Evolutionary conservation across 2,113 vertebrate species (phyloP), one percentile per base, ranked within the genome.

Genomic region (Elephas maximus): DNA sequence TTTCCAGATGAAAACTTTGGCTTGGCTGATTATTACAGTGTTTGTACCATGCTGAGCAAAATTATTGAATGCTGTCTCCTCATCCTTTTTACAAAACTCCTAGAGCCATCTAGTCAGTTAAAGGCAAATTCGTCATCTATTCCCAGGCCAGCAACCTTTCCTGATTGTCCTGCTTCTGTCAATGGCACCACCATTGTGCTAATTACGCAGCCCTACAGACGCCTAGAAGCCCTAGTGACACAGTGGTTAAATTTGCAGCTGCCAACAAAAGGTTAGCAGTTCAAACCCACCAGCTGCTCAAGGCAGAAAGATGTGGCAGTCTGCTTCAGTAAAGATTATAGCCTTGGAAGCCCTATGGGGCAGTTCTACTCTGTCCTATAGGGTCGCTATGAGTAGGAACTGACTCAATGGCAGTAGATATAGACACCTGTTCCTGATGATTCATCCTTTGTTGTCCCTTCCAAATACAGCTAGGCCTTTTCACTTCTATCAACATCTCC

Each of bases 1-100:
- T 86, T 95, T 91, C 71, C 86, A 91, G 83, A 60, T 77, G 88
- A 93, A 93, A 77, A 73, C 44, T 51, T 57, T 48, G 33, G 30
- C 62, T 83, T 80, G 30, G 53, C 37, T 88, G 44, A 81, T 92
- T 77, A 45, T 93, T 92, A 93, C n/a, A 30, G 57, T 79, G 41
- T 80, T 95, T 93, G 41, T 94, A 63, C 33, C 67, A 26, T 37
- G 15, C 60, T 82, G 67, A 95, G 73, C 48, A 94, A 86, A 93
- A 65, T 69, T 33, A 69, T 12, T 62, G 82, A 71, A 73, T 30
- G 88, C 9, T 53, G 5, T 88, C 71, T 88, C 20, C 48, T 91
- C 17, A 63, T 74, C 26, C 44, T 37, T 95, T 88, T 90, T 60
- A 26, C 44, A n/a, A 85, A 71, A 84, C 6, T 80, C 77, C 30